Evolutionary conservation across 92 coral and sea anemone genomes (phyloP).

Genomic region (Phenganax marumi): DNA sequence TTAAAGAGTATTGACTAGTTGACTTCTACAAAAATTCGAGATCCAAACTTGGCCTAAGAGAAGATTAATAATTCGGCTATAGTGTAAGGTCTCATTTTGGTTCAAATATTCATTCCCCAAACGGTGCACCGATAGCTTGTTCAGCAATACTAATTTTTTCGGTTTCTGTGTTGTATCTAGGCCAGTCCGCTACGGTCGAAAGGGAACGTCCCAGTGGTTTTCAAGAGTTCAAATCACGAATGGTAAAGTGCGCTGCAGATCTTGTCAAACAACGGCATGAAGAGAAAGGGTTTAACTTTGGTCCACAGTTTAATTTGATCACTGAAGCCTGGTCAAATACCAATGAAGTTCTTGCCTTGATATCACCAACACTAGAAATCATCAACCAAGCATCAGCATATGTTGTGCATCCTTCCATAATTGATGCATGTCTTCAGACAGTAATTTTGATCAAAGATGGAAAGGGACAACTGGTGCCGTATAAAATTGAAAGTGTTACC

Average conservation of each 20-base stretch:
- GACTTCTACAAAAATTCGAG: too few species aligned
- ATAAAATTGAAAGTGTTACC: constrained; percentile 14
- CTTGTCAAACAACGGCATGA: constrained; percentile 54
- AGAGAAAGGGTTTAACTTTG: constrained; percentile 64
- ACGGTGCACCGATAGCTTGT: too few species aligned
- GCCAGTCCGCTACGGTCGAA: neutral
- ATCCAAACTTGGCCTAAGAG: too few species aligned
- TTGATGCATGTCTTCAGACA: constrained; percentile 87
- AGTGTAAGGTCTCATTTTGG: too few species aligned
- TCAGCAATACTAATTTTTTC: too few species aligned
- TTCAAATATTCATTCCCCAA: too few species aligned
- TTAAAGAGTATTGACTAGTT: too few species aligned
- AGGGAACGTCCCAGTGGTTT: neutral
- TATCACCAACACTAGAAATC: constrained; percentile 60
- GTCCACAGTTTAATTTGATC: constrained; percentile 71
- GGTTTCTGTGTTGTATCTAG: too few species aligned
- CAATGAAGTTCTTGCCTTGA: constrained; percentile 62
- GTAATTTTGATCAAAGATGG: constrained; percentile 51
- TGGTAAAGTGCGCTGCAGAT: constrained; percentile 60
- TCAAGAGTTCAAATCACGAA: constrained; percentile 18
- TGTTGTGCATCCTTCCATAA: constrained; percentile 77
- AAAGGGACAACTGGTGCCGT: constrained; percentile 23
- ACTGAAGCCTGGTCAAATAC: constrained; percentile 64
- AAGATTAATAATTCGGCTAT: too few species aligned
- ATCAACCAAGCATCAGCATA: constrained; percentile 31